Conservation (phyloP, 2,797 vertebrate species). For the Eremophila alpestris region DNA sequence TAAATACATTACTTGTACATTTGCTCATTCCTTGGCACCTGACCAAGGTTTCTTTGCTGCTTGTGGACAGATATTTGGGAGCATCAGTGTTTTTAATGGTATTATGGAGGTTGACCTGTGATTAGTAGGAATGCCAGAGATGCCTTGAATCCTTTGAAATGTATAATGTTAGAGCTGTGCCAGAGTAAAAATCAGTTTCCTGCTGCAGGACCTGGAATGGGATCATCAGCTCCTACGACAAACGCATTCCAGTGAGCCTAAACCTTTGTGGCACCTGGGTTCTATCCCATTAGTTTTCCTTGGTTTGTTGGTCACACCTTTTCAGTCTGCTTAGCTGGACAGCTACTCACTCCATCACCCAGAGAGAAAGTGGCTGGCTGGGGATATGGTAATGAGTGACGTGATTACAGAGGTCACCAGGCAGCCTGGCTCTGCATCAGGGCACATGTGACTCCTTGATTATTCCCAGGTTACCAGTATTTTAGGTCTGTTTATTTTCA, state of each 20-base stretch:
- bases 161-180: neutral
- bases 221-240: neutral
- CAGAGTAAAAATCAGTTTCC: constrained; percentile 14
- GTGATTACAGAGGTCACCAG: neutral
- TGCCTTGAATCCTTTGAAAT: neutral
- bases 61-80: neutral
- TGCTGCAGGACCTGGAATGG: neutral
- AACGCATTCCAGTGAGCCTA: neutral
- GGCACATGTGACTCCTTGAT: neutral
- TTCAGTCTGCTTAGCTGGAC: neutral
- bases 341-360: neutral
- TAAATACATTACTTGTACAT: neutral
- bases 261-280: neutral
- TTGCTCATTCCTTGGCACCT: neutral
- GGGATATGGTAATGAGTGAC: constrained; percentile 8
- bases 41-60: neutral
- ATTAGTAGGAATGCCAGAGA: neutral
- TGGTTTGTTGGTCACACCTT: constrained; percentile 7
- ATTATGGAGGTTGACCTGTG: neutral
- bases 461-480: constrained; percentile 14
- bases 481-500: constrained; percentile 54
- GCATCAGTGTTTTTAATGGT: neutral
- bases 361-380: neutral
- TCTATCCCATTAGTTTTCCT: constrained; percentile 22
- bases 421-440: neutral